phyloP scores from a whole-genome alignment of 92 coral and sea anemone genomes.

The Palythoa grandiflora region DNA sequence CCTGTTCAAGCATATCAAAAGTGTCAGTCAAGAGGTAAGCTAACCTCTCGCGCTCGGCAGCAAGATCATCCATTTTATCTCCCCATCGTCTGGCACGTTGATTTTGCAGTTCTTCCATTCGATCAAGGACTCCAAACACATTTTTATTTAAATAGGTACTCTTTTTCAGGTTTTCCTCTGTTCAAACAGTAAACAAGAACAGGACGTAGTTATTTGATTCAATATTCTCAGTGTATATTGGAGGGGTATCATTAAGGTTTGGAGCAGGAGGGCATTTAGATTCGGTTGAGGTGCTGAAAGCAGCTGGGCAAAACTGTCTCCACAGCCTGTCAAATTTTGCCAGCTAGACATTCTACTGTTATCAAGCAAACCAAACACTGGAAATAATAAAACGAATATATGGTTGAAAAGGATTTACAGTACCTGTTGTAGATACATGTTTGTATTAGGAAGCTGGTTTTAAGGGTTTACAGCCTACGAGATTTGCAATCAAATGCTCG shows the following conservation, averaged over 20 bases:
- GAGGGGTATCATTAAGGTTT: too few relatives aligned
- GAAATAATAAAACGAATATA: not conserved
- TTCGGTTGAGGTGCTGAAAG: too few relatives aligned
- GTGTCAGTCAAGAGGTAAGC: constrained; percentile 81
- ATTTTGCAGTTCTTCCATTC: constrained; percentile 89
- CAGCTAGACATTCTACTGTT: not conserved
- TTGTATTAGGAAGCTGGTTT: not conserved
- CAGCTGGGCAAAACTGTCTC: too few relatives aligned
- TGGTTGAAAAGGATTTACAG: not conserved
- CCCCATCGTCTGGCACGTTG: constrained; percentile 92
- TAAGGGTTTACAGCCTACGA: not conserved
- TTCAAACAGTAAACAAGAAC: not conserved
- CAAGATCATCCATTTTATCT: constrained; percentile 81
- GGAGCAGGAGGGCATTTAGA: too few relatives aligned
- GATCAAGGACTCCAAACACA: constrained; percentile 79
- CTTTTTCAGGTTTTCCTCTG: constrained; percentile 80
- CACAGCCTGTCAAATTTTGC: too few relatives aligned
- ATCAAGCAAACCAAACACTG: not conserved
- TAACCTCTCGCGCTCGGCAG: constrained; percentile 71
- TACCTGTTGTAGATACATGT: not conserved
- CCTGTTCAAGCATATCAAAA: constrained; percentile 86
- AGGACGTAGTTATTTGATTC: not conserved
- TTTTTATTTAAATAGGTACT: constrained; percentile 64
- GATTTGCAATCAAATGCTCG: constrained; percentile 4
- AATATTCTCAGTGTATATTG: not conserved